Conservation (phyloP, 2,113 vertebrate genomes). For the Pterocles gutturalis region DNA sequence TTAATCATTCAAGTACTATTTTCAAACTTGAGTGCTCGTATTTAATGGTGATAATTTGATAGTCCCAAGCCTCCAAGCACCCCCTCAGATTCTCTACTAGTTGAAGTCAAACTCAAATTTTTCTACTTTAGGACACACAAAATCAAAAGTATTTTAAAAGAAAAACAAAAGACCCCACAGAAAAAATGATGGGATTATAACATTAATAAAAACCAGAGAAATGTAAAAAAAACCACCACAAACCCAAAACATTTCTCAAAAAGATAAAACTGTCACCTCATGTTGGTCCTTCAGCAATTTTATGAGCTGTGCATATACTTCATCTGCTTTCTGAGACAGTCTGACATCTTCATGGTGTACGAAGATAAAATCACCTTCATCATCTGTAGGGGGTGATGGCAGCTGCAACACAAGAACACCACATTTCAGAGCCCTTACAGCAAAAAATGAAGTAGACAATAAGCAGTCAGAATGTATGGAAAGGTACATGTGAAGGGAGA, state of each 20-base stretch:
- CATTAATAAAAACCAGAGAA: neutral
- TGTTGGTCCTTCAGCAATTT: slow-evolving; percentile 91
- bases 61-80: neutral
- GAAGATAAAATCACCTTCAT: slow-evolving; percentile 91
- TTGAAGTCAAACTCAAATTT: neutral
- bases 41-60: neutral
- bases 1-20: neutral
- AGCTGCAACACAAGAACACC: slow-evolving; percentile 77
- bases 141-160: neutral
- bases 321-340: slow-evolving; percentile 88
- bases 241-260: neutral
- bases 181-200: neutral
- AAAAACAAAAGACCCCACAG: neutral
- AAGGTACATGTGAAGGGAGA: neutral
- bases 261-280: slow-evolving; percentile 76
- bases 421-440: neutral
- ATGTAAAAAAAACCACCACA: neutral
- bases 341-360: slow-evolving; percentile 91
- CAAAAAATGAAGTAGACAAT: neutral
- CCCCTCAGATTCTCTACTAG: neutral
- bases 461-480: neutral
- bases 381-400: slow-evolving; percentile 91
- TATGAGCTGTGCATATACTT: slow-evolving; percentile 87
- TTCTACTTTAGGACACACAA: neutral
- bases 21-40: neutral